A percentile compares a stretch with the other conserved stretches of the same genome.
phyloP scores from a whole-genome alignment of 2,113 vertebrate species.

The Oryzias woworae region DNA sequence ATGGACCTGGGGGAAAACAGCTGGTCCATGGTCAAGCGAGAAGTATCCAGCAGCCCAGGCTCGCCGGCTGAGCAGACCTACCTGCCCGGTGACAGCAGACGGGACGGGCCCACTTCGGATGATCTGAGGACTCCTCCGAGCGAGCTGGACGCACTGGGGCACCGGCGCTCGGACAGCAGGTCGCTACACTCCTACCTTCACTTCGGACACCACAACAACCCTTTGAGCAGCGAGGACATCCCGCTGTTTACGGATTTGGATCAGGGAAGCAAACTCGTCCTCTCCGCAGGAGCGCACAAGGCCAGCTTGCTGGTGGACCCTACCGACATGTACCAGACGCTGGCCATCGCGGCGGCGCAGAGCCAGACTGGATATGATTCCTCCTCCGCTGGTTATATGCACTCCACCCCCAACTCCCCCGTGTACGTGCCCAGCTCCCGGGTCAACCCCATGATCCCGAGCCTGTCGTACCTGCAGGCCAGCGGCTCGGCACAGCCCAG shows the following conservation, averaged over 20 bases:
- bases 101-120: slow-evolving; percentile 75
- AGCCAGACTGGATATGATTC: slow-evolving; percentile 88
- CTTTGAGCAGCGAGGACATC: slow-evolving; percentile 85
- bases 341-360: slow-evolving; percentile 89
- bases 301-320: slow-evolving; percentile 82
- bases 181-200: slow-evolving; percentile 82
- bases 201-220: slow-evolving; percentile 80
- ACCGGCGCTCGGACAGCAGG: slow-evolving; percentile 76
- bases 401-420: slow-evolving; percentile 89
- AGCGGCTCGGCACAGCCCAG: slow-evolving; percentile 81
- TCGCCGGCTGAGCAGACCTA: slow-evolving; percentile 80
- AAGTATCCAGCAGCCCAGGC: slow-evolving; percentile 81
- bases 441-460: slow-evolving; percentile 92
- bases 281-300: slow-evolving; percentile 86
- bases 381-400: slow-evolving; percentile 86
- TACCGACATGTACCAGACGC: slow-evolving; percentile 95
- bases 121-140: slow-evolving; percentile 76
- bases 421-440: slow-evolving; percentile 95
- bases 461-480: slow-evolving; percentile 87
- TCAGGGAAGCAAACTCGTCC: slow-evolving; percentile 90
- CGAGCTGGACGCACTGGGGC: slow-evolving; percentile 74
- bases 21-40: slow-evolving; percentile 94
- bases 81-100: slow-evolving; percentile 77
- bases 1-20: slow-evolving; percentile 95
- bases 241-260: slow-evolving; percentile 94